Conservation (phyloP, 64 coral and sea anemone species). For the Pachyseris speciosa region DNA sequence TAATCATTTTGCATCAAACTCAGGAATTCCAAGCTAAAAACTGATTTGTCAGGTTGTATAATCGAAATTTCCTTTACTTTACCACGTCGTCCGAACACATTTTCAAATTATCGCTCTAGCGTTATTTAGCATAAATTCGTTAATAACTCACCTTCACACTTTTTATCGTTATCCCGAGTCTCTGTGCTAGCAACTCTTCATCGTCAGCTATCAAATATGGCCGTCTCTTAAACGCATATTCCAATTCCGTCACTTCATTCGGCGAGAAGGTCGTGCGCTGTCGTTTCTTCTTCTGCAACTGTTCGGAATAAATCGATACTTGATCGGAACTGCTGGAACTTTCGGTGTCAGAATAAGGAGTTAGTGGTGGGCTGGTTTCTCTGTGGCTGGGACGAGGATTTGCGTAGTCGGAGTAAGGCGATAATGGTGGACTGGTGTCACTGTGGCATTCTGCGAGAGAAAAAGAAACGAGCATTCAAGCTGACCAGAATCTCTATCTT, state of each 20-base stretch:
- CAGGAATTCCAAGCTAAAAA: too few species aligned
- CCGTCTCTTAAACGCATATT: background rate
- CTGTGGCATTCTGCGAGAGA: background rate
- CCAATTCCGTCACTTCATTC: background rate
- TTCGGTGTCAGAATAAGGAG: background rate
- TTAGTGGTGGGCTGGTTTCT: background rate
- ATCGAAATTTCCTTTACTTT: too few species aligned
- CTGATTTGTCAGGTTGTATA: too few species aligned
- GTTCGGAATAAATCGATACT: background rate
- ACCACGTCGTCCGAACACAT: too few species aligned
- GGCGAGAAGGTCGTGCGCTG: background rate
- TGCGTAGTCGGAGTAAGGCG: background rate
- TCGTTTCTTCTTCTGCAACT: background rate
- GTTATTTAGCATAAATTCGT: too few species aligned
- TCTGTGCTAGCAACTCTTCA: background rate
- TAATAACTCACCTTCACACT: background rate
- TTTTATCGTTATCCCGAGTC: background rate
- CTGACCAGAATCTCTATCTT: too few species aligned
- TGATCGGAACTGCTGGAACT: background rate
- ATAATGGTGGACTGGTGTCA: background rate
- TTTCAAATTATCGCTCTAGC: too few species aligned
- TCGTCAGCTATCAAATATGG: background rate
- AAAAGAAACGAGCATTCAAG: background rate
- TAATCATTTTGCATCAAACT: too few species aligned
- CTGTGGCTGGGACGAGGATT: background rate